A percentile compares a stretch with the other conserved stretches of the same genome.
These are phyloP conservation scores for Arremon aurantiirostris DNA, from an alignment of 2,797 vertebrate species.

Conservation along the genomic window DNA sequence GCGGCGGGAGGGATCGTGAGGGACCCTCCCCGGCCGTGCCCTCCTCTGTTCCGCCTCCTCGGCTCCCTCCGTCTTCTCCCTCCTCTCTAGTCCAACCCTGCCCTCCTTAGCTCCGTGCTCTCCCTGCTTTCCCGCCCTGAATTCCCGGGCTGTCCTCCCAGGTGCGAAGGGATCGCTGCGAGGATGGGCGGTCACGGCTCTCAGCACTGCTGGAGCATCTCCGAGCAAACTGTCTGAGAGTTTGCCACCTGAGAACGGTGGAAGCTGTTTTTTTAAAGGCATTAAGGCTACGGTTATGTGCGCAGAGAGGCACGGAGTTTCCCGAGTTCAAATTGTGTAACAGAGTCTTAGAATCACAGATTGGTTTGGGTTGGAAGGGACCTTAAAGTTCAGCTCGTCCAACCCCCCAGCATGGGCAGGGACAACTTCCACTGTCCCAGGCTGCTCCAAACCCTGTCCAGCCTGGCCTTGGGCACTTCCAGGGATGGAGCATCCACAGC, in stretches of 20 bases:
- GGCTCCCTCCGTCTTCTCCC: background rate
- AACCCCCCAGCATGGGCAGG: accelerated
- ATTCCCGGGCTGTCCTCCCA: background rate
- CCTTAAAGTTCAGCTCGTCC: background rate
- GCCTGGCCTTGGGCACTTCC: background rate
- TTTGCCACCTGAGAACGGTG: accelerated
- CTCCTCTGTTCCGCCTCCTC: too few species aligned
- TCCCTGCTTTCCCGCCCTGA: background rate
- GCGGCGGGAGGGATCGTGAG: too few species aligned
- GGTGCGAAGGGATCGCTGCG: too few species aligned
- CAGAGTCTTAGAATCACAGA: background rate
- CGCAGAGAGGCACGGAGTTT: accelerated
- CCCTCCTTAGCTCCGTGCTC: too few species aligned
- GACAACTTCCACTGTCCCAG: background rate
- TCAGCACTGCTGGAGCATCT: background rate
- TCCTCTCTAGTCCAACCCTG: too few species aligned
- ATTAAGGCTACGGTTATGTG: background rate
- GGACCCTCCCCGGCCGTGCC: too few species aligned
- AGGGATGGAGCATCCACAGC: background rate
- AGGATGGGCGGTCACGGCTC: too few species aligned
- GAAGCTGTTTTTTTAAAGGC: accelerated
- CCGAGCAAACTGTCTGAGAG: background rate
- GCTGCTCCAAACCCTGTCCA: background rate
- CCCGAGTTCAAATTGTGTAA: accelerated
- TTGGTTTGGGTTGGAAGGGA: background rate